A percentile compares a stretch with the other conserved stretches of the same genome.
Conservation (phyloP, 2,888 invertebrate genomes). For the Bellardia pandia region DNA sequence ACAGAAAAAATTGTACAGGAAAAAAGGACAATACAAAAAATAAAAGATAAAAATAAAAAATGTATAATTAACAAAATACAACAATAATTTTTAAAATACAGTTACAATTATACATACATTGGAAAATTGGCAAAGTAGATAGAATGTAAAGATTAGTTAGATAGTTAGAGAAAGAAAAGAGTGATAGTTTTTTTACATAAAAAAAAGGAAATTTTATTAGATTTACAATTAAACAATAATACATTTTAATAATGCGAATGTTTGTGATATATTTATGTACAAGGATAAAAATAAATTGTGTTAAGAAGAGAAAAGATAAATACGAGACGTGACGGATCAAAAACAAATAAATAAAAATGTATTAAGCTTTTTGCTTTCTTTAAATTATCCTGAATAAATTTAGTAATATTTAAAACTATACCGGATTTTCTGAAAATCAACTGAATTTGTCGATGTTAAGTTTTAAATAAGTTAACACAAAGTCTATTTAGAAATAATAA, state of each 20-base stretch:
- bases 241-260: background rate
- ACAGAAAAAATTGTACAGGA: slow-evolving; percentile 71
- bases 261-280: background rate
- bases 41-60: slow-evolving; percentile 73
- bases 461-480: too few species aligned
- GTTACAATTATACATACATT: slow-evolving; percentile 47
- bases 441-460: too few species aligned
- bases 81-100: slow-evolving; percentile 50
- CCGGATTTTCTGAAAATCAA: too few species aligned
- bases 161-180: slow-evolving; percentile 47
- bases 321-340: background rate
- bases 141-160: slow-evolving; percentile 1
- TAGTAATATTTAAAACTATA: too few species aligned
- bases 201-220: slow-evolving; percentile 14
- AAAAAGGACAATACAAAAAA: slow-evolving; percentile 75
- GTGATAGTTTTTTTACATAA: slow-evolving; percentile 14
- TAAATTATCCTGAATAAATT: too few species aligned
- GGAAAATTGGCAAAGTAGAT: slow-evolving; percentile 11
- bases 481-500: too few species aligned
- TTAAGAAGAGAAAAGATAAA: background rate
- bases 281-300: background rate
- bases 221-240: slow-evolving; percentile 12
- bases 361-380: too few species aligned
- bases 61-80: slow-evolving; percentile 63
- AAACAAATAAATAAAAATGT: too few species aligned